Evolutionary conservation across 2,113 vertebrate genomes (phyloP).

Genomic region (Gallinago undulata): DNA sequence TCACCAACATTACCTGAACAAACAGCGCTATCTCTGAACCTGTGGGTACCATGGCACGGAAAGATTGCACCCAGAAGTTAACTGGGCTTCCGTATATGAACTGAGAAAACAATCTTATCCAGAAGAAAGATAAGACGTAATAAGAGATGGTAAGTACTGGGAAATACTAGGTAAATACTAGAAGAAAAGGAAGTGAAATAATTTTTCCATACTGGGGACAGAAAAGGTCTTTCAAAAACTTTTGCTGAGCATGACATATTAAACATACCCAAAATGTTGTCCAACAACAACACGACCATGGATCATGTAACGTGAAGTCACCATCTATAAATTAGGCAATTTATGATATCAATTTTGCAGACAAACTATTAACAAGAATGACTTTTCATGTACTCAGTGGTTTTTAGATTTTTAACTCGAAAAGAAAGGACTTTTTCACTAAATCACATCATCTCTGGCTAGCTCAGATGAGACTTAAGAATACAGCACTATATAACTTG

Average conservation of each 20-base stretch:
- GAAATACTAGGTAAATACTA: neutral
- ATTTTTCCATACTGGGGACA: neutral
- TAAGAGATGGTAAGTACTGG: neutral
- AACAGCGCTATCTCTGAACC: neutral
- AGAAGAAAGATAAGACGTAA: constrained; percentile 38
- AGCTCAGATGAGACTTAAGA: neutral
- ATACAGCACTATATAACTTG: neutral
- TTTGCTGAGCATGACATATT: neutral
- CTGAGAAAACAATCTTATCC: constrained; percentile 10
- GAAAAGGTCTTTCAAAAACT: constrained; percentile 21
- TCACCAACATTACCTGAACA: neutral
- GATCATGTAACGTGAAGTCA: neutral
- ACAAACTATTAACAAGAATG: neutral
- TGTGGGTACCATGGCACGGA: neutral
- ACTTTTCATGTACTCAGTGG: neutral
- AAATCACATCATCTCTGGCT: neutral
- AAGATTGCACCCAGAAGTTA: neutral
- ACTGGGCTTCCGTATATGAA: neutral
- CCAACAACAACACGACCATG: neutral
- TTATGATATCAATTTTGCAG: neutral
- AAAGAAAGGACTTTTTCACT: neutral
- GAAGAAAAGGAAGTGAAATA: constrained; percentile 26
- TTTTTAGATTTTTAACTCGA: neutral
- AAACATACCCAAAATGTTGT: neutral
- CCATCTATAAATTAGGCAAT: neutral